Percentiles rank a stretch among this genome's conserved stretches.
These are phyloP conservation scores for Poecilia gillii DNA, from an alignment of 2,797 vertebrate genomes.

Conservation along the genomic window DNA sequence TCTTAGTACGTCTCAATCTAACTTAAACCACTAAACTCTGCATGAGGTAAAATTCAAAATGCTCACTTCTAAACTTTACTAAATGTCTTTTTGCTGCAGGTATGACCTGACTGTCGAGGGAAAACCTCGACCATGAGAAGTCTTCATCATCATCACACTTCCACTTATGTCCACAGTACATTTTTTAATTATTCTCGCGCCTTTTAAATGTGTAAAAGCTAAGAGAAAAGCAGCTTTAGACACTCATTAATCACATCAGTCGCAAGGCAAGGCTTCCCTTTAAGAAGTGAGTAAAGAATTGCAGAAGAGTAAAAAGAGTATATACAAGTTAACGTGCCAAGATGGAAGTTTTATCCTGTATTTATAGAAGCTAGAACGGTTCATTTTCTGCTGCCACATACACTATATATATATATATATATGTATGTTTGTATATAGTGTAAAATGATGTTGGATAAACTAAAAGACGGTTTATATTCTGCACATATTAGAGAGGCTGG, in stretches of 20 bases:
- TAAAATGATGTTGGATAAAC: conserved; percentile 57
- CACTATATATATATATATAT: conserved; percentile 61
- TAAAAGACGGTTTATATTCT: conserved; percentile 5
- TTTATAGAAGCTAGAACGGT: conserved; percentile 44
- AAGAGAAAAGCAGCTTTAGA: conserved; percentile 64
- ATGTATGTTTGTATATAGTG: conserved; percentile 86
- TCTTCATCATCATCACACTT: conserved; percentile 36
- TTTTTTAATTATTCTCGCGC: conserved; percentile 65
- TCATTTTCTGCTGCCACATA: conserved; percentile 52
- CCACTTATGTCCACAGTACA: conserved; percentile 59
- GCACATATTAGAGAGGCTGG: conserved; percentile 9
- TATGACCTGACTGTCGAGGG: conserved; percentile 94
- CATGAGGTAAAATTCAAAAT: not conserved
- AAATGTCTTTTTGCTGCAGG: conserved; percentile 74
- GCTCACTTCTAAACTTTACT: not conserved
- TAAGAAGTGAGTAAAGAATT: conserved; percentile 66
- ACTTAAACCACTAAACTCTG: not conserved
- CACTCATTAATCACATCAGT: conserved; percentile 63
- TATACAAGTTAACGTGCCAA: conserved; percentile 23
- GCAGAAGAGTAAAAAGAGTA: conserved; percentile 29
- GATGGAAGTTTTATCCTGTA: conserved; percentile 38
- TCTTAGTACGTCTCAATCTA: not conserved
- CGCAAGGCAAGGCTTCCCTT: conserved; percentile 67
- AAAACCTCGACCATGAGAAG: conserved; percentile 72
- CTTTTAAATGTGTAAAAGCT: conserved; percentile 52